Conservation (phyloP, 2,888 invertebrate genomes). For the Hydriomena furcata region DNA sequence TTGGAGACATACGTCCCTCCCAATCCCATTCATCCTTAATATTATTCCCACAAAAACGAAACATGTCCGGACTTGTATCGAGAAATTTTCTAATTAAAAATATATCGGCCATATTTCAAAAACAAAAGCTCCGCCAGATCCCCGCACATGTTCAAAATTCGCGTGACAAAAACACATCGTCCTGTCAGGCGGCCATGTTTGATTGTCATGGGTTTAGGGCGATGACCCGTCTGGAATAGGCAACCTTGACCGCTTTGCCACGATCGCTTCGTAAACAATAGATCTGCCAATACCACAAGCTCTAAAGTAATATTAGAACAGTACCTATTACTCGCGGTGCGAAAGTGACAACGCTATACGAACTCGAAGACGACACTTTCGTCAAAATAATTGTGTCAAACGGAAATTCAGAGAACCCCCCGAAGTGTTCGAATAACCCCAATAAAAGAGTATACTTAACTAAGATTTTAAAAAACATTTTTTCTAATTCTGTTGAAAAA, state of each 20-base stretch:
- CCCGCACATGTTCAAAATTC: constrained; percentile 52
- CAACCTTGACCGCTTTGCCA: constrained; percentile 71
- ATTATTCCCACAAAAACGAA: constrained; percentile 25
- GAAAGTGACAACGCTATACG: too few relatives aligned
- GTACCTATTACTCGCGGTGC: too few relatives aligned
- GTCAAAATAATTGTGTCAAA: too few relatives aligned
- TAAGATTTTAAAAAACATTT: too few relatives aligned
- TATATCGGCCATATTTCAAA: constrained; percentile 44
- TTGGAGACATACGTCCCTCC: constrained; percentile 12
- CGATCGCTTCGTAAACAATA: constrained; percentile 44
- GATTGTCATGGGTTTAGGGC: constrained; percentile 46
- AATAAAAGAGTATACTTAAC: too few relatives aligned
- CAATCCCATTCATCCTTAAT: constrained; percentile 22
- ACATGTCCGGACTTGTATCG: constrained; percentile 26
- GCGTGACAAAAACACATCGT: constrained; percentile 60
- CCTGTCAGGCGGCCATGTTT: constrained; percentile 35
- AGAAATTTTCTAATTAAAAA: constrained; percentile 41
- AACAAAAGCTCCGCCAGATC: constrained; percentile 37
- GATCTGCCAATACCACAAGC: too few relatives aligned
- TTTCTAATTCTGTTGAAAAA: too few relatives aligned
- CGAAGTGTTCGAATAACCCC: too few relatives aligned
- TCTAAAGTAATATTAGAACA: too few relatives aligned
- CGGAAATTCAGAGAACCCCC: too few relatives aligned
- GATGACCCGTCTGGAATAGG: constrained; percentile 66
- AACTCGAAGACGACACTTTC: too few relatives aligned